phyloP scores from a whole-genome alignment of 1,140 invertebrate species.

The Vollenhovia emeryi region DNA sequence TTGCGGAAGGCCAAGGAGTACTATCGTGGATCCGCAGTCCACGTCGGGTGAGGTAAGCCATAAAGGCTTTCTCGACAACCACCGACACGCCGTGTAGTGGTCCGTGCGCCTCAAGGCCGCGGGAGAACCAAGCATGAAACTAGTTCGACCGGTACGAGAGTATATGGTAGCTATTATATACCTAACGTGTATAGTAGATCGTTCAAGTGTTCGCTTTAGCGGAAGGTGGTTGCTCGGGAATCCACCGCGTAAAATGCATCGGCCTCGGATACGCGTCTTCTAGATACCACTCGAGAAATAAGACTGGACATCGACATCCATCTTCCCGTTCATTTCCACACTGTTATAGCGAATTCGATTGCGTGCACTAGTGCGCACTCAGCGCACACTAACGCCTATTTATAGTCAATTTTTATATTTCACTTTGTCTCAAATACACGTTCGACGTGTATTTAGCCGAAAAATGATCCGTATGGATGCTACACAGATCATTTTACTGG shows the following conservation, averaged over 20 bases:
- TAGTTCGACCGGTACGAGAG: constrained; percentile 75
- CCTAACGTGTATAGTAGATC: constrained; percentile 66
- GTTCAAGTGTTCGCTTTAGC: constrained; percentile 65
- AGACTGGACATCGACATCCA: not conserved
- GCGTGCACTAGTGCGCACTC: too few relatives aligned
- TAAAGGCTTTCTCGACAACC: constrained; percentile 70
- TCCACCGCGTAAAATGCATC: constrained; percentile 58
- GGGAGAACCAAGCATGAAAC: constrained; percentile 77
- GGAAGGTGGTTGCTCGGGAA: constrained; percentile 62
- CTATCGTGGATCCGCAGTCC: constrained; percentile 45
- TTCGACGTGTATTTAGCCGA: too few relatives aligned
- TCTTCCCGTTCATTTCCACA: not conserved
- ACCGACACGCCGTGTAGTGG: constrained; percentile 59
- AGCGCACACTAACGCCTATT: too few relatives aligned
- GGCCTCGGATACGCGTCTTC: constrained; percentile 52
- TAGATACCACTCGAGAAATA: constrained; percentile 8
- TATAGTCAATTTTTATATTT: too few relatives aligned
- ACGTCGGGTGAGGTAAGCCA: constrained; percentile 49
- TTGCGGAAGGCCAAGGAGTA: constrained; percentile 62
- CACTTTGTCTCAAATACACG: too few relatives aligned
- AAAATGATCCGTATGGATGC: too few relatives aligned
- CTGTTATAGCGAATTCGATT: too few relatives aligned
- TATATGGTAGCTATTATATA: constrained; percentile 67
- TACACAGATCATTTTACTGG: too few relatives aligned
- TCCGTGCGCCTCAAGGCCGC: constrained; percentile 76